Evolutionary conservation across 2,888 invertebrate genomes (phyloP), one percentile per base, ranked within the genome.

Genomic region (Sphecodes monilicornis): DNA sequence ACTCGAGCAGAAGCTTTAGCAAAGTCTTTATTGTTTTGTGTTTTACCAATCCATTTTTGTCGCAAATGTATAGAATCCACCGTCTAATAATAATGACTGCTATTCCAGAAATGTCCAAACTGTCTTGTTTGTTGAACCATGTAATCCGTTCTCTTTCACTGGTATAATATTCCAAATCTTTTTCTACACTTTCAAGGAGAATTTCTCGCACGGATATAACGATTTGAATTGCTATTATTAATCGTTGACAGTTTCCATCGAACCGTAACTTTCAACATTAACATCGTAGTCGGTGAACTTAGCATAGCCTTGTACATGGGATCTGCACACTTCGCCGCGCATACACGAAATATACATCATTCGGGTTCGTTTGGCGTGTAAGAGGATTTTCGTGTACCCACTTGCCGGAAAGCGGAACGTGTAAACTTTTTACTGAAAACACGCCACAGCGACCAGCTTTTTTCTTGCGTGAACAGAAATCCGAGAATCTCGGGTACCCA

Each of bases 331-430:
- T 60, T 54, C 66, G 72, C 22, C 57, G 68, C 43, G 41, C 68
- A 73, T 70, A 74, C 64, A 74, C 76, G 66, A 69, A 71, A 57
- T 69, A 81, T 80, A 77, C 82, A 73, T 85, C 78, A 81, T 77
- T 80, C 86, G 57, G 80, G 71, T 75, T 84, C 75, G 85, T 84
- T 84, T 78, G 80, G 36, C 76, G 71, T 90, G 80, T 90, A 90
- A 90, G 89, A 88, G 90, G 86, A 88, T 90, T 90, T 88, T 84
- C 90, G 79, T 90, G 90, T 90, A 88, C 75, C 83, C 86, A 86
- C 90, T 90, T 90, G 89, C 80, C 75, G 82, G 80, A 83, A 84
- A 90, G 86, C 90, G 84, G 74, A 83, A 74, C 82, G 84, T 81
- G 88, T 87, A 87, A 90, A 90, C 89, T 90, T 90, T 89, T 90